Base-by-base conservation (phyloP, 2,797 vertebrate genomes). In the Myiothlypis coronata region DNA sequence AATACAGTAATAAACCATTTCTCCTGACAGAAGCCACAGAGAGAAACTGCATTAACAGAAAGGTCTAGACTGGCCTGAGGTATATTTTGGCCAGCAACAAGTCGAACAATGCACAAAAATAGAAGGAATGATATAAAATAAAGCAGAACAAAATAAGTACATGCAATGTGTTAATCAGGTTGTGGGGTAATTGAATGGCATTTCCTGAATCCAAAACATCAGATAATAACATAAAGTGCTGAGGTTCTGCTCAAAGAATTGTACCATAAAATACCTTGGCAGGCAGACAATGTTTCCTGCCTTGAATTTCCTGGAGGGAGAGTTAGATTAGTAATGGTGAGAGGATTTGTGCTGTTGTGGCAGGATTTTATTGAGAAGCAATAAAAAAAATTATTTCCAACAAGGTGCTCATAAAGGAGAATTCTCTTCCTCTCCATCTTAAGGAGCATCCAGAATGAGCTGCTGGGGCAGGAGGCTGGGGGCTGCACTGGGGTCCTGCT, bases 291-390 rank as follows among this genome's bases (percentile, higher is more conserved):
- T 22, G 41, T 86, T 94, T 95, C 74, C 94, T 91, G 87, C 89
- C 80, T 93, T 56, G 91, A 86, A 91, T 94, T 88, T 96, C 93
- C 93, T 95, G 91, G 85, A 88, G 96, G 95, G 92, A 95, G 85
- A 94, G 91, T 94, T 91, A 95, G 65, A 94, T 96, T 96, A 95
- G 85, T 85, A 79, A 94, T 57, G 84, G 92, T 88, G 95, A 94
- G 77, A 91, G 77, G 85, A 91, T 92, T 92, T 95, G 72, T 88
- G 69, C 47, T 91, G 91, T 75, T 83, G 84, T 76, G 77, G 80
- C 67, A 96, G 22, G 76, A 70, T 91, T 95, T 95, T 92, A 91
- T 60, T 91, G 71, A 94, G 89, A 82, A 72, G 84, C 84, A 91
- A 83, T 69, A 86, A 83, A 84, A 83, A 83, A 92, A 83, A 78